Conservation (phyloP, 1,140 invertebrate species). For the Pissodes strobi region DNA sequence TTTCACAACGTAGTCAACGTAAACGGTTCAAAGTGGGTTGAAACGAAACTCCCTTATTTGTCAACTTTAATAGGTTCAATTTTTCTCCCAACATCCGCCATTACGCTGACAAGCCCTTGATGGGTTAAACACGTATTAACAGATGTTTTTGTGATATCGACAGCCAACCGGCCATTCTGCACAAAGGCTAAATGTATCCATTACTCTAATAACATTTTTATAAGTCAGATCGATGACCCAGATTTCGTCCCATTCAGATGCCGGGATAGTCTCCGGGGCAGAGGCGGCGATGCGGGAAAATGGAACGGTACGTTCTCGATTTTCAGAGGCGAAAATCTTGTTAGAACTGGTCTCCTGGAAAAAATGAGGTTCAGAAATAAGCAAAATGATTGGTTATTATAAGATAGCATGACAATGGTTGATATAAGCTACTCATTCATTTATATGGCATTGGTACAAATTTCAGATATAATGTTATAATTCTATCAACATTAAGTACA, state of each 20-base stretch:
- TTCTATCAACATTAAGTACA: no score
- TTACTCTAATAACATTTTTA: constrained; percentile 42
- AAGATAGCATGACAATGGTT: no score
- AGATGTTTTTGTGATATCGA: constrained; percentile 34
- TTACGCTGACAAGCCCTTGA: constrained; percentile 29
- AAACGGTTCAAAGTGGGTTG: constrained; percentile 20
- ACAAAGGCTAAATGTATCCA: constrained; percentile 36
- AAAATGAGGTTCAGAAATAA: no score
- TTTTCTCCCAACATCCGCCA: constrained; percentile 16
- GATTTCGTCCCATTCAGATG: constrained; percentile 36
- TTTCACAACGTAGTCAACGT: constrained; percentile 1
- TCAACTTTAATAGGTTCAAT: constrained; percentile 28
- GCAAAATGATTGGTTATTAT: no score
- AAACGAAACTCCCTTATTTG: constrained; percentile 23
- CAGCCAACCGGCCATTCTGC: constrained; percentile 8
- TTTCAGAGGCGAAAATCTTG: no score
- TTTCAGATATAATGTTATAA: no score
- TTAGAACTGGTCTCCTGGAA: neutral
- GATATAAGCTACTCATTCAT: no score
- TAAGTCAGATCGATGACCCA: constrained; percentile 39
- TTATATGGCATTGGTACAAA: no score
- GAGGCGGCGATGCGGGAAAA: neutral
- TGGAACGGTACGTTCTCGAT: no score
- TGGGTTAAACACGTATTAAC: constrained; percentile 40
- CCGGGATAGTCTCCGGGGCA: neutral